Evolutionary conservation across 2,113 vertebrate genomes (phyloP).

Genomic region (Antechinus flavipes): DNA sequence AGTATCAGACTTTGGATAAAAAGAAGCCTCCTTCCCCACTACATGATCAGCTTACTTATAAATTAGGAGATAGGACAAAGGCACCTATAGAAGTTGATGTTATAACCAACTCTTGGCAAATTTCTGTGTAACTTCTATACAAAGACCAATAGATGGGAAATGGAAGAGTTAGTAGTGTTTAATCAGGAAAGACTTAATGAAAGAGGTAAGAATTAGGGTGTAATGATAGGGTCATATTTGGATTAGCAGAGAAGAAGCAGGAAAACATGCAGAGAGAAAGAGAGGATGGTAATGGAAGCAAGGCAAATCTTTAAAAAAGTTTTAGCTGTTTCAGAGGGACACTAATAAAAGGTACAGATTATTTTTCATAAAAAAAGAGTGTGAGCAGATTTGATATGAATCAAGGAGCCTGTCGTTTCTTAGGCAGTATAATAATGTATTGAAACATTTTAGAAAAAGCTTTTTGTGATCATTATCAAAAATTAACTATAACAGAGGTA

Average conservation of each 20-base stretch:
- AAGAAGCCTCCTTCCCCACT: background rate
- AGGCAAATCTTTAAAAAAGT: no score
- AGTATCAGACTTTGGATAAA: background rate
- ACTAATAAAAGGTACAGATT: no score
- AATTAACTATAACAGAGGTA: no score
- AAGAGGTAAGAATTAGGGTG: background rate
- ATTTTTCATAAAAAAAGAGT: no score
- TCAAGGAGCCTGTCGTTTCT: no score
- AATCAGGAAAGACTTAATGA: background rate
- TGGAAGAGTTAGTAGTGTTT: background rate
- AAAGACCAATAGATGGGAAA: background rate
- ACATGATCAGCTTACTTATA: background rate
- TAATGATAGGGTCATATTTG: background rate
- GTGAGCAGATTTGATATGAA: no score
- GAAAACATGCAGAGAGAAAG: background rate
- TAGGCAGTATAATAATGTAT: no score
- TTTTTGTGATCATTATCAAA: no score
- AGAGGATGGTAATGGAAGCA: background rate
- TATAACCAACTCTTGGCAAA: background rate
- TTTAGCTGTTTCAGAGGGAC: no score
- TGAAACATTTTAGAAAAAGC: no score
- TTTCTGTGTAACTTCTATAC: background rate
- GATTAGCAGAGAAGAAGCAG: background rate
- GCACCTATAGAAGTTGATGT: background rate
- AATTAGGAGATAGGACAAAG: background rate